Conservation (phyloP, 2,888 invertebrate genomes). For the Hydropsyche betteni region DNA sequence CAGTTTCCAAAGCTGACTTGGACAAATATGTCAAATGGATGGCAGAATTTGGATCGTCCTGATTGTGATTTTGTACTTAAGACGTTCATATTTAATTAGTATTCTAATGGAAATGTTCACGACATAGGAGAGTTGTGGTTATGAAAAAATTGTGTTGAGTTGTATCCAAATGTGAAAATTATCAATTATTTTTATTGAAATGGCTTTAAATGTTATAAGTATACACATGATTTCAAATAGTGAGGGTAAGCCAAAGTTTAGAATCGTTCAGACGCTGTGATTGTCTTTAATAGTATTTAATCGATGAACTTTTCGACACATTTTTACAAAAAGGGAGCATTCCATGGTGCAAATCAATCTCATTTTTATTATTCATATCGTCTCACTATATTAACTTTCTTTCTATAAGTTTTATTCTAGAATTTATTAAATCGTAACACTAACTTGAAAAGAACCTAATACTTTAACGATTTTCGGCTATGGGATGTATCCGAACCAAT, state of each 20-base stretch:
- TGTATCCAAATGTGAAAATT: background rate
- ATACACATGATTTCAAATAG: conserved; percentile 9
- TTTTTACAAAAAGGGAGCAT: background rate
- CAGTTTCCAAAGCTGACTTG: conserved; percentile 92
- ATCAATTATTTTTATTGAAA: background rate
- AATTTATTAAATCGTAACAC: no score
- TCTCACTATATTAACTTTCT: no score
- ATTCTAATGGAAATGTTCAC: background rate
- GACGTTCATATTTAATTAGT: background rate
- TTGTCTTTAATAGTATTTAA: background rate
- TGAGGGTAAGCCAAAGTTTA: conserved; percentile 34
- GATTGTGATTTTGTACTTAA: conserved; percentile 61
- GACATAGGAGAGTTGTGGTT: background rate
- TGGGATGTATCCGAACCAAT: no score
- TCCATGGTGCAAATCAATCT: background rate
- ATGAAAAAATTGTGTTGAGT: background rate
- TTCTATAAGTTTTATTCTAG: no score
- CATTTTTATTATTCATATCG: no score
- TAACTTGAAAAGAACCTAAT: no score
- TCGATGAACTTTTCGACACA: background rate
- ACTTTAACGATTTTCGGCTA: no score
- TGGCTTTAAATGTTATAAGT: background rate
- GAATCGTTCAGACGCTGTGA: conserved; percentile 20
- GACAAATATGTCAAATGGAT: conserved; percentile 98
- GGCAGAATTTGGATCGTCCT: conserved; percentile 94